These are phyloP conservation scores for Ceramica pisi DNA, from an alignment of 2,888 invertebrate species.

Conservation along the genomic window DNA sequence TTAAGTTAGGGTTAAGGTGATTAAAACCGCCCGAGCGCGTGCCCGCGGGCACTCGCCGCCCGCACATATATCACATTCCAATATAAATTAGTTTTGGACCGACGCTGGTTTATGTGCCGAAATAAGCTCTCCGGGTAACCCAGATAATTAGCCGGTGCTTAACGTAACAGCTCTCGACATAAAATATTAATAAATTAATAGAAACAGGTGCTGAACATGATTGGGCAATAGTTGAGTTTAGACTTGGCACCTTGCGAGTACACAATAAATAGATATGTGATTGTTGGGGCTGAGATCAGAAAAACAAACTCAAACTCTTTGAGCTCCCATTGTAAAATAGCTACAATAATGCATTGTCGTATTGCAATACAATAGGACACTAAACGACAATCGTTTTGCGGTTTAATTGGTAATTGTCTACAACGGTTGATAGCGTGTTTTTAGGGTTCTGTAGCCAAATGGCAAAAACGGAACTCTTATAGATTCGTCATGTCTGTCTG, in stretches of 20 bases:
- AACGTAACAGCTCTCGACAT: constrained; percentile 70
- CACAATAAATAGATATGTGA: constrained; percentile 14
- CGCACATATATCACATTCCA: constrained; percentile 90
- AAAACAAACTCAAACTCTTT: constrained; percentile 33
- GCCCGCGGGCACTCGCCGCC: constrained; percentile 80
- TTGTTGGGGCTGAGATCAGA: constrained; percentile 35
- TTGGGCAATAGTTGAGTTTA: constrained; percentile 36
- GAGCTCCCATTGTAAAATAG: constrained; percentile 29
- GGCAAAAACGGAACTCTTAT: too few species aligned
- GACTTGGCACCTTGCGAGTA: constrained; percentile 13
- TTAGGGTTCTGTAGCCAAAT: too few species aligned
- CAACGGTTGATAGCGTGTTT: not conserved
- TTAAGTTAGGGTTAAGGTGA: constrained; percentile 83
- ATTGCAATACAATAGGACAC: constrained; percentile 41
- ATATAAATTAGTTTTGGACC: constrained; percentile 89
- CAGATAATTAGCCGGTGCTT: constrained; percentile 79
- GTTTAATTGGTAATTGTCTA: constrained; percentile 40
- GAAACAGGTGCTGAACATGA: constrained; percentile 47
- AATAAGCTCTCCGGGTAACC: constrained; percentile 79
- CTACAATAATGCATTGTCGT: constrained; percentile 45
- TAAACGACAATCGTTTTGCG: constrained; percentile 36
- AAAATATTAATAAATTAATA: constrained; percentile 65
- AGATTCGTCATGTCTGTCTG: too few species aligned
- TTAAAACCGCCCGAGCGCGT: constrained; percentile 84
- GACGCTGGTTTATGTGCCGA: constrained; percentile 84